Percentiles rank a stretch among this genome's conserved stretches.
Conservation (phyloP, 2,888 invertebrate genomes). For the Chrysopilus asiliformis region DNA sequence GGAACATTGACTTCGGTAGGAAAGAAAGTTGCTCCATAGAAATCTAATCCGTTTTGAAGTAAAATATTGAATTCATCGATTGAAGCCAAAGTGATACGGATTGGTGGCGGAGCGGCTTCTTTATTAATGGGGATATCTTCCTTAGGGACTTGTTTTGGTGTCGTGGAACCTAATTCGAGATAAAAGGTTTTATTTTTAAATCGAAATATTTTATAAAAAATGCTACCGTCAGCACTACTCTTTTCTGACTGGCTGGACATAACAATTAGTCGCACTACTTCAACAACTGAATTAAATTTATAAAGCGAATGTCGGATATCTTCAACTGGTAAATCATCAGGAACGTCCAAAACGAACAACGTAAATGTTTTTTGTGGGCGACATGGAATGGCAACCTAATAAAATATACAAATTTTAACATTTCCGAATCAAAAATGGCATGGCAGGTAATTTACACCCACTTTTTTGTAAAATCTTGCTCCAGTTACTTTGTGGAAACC, state of each 20-base stretch:
- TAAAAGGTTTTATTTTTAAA: constrained; percentile 2
- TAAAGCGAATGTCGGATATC: constrained; percentile 70
- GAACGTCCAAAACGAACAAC: constrained; percentile 67
- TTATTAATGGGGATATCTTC: constrained; percentile 35
- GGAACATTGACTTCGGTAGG: constrained; percentile 65
- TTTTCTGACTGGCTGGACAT: constrained; percentile 19
- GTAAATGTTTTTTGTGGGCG: constrained; percentile 80
- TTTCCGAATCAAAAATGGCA: constrained; percentile 3
- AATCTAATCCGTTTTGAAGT: constrained; percentile 71
- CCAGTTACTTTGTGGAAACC: constrained; percentile 80
- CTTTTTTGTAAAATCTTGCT: constrained; percentile 75
- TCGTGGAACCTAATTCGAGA: constrained; percentile 35
- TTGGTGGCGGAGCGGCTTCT: constrained; percentile 47
- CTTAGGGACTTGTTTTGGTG: constrained; percentile 36
- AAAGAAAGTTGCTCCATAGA: constrained; percentile 79
- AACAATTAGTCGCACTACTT: constrained; percentile 52
- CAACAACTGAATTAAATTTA: constrained; percentile 66
- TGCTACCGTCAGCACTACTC: constrained; percentile 28
- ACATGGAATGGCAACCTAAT: constrained; percentile 66
- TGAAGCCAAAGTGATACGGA: constrained; percentile 60
- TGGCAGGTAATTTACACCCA: constrained; percentile 30
- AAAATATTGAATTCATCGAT: constrained; percentile 64
- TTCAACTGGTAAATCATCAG: constrained; percentile 72
- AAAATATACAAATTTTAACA: constrained; percentile 11
- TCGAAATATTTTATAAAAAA: constrained; percentile 7